A percentile compares a stretch with the other conserved stretches of the same genome.
Conservation (phyloP, 2,113 vertebrate genomes). For the Marcusenius ussheri region DNA sequence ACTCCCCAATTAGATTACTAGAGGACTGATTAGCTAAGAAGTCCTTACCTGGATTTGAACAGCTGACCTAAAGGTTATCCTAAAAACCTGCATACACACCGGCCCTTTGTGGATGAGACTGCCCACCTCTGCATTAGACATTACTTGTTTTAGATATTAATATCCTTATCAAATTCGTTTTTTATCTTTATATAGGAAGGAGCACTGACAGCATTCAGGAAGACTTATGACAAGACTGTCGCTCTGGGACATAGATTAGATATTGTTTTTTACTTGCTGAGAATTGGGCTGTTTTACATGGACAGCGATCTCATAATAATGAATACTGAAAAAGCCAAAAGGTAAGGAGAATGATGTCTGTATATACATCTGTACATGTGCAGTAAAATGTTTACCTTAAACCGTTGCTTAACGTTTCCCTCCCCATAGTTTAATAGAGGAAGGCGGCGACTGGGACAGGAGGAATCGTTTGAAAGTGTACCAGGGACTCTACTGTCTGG, state of each 20-base stretch:
- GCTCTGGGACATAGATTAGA: conserved; percentile 90
- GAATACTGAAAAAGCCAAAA: conserved; percentile 96
- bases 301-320: conserved; percentile 95
- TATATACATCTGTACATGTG: background rate
- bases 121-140: background rate
- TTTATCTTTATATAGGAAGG: conserved; percentile 68
- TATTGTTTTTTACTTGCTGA: conserved; percentile 90
- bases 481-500: conserved; percentile 94
- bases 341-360: conserved; percentile 53
- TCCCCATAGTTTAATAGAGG: conserved; percentile 81
- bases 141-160: background rate
- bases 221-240: conserved; percentile 95
- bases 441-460: conserved; percentile 96
- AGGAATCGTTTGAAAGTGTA: conserved; percentile 95
- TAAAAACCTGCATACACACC: no score
- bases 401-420: background rate
- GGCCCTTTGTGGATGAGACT: background rate
- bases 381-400: background rate
- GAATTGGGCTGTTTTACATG: conserved; percentile 97
- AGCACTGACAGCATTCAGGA: conserved; percentile 86
- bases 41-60: no score
- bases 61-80: no score
- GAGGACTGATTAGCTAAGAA: no score
- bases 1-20: no score
- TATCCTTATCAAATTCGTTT: background rate